phyloP scores from a whole-genome alignment of 2,113 vertebrate genomes.

The Asarcornis scutulata region DNA sequence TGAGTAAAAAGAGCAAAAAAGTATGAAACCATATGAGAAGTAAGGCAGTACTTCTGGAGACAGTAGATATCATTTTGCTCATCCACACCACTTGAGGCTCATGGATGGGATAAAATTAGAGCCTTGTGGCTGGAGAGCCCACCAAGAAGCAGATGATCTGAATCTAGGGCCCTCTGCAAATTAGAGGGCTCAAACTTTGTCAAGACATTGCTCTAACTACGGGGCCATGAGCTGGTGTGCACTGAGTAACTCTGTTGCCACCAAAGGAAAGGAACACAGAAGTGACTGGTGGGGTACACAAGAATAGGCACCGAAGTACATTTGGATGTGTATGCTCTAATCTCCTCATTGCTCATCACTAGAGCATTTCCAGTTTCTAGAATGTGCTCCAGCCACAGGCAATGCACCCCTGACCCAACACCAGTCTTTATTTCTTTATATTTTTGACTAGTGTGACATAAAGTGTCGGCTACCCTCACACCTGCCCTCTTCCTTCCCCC shows the following conservation, averaged over 20 bases:
- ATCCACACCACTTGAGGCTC: neutral
- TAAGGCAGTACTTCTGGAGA: neutral
- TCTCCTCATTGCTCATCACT: neutral
- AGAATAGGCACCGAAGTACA: neutral
- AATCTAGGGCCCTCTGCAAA: neutral
- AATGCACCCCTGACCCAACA: neutral
- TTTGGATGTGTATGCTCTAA: neutral
- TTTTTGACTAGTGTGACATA: neutral
- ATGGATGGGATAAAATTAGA: accelerated
- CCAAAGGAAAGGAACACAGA: neutral
- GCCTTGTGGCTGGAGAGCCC: neutral
- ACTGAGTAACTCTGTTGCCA: neutral
- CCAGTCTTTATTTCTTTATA: neutral
- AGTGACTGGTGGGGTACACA: neutral
- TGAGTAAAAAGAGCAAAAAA: neutral
- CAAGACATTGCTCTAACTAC: neutral
- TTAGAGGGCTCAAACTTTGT: neutral
- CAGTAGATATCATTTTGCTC: neutral
- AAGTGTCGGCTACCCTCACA: neutral
- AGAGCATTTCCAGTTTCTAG: neutral
- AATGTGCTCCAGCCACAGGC: neutral
- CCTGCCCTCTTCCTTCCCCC: too few species aligned
- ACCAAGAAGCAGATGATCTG: neutral
- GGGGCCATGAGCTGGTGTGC: neutral
- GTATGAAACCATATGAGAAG: neutral